These are phyloP conservation scores for Tursiops truncatus DNA, from an alignment of 2,113 vertebrate genomes.

Conservation along the genomic window DNA sequence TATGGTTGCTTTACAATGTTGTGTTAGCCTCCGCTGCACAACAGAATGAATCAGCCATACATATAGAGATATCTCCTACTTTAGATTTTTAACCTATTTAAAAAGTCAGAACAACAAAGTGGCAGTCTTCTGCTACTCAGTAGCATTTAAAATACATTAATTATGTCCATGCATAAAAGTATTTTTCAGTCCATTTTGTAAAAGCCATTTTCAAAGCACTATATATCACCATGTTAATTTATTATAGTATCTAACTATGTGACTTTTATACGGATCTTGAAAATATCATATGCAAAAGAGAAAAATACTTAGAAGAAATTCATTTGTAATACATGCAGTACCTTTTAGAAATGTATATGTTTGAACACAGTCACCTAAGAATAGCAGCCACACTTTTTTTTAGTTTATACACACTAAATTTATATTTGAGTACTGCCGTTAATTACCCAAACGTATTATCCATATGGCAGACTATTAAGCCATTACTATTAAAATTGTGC, in stretches of 20 bases:
- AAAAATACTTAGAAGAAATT: background rate
- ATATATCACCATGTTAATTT: background rate
- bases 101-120: background rate
- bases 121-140: background rate
- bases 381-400: background rate
- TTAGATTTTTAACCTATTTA: too few species aligned
- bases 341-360: background rate
- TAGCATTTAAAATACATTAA: background rate
- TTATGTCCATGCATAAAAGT: background rate
- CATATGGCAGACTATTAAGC: background rate
- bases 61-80: background rate
- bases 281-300: background rate
- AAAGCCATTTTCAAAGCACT: background rate
- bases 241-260: background rate
- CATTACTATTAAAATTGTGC: background rate
- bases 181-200: constrained; percentile 16
- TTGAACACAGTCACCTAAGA: background rate
- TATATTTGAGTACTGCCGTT: background rate
- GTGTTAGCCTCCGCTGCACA: too few species aligned
- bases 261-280: background rate
- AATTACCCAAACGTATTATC: background rate
- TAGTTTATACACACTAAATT: background rate
- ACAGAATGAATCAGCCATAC: too few species aligned
- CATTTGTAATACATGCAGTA: background rate
- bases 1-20: too few species aligned